These are phyloP conservation scores for Lysiphlebus fabarum DNA, from an alignment of 1,140 invertebrate species.

Conservation along the genomic window DNA sequence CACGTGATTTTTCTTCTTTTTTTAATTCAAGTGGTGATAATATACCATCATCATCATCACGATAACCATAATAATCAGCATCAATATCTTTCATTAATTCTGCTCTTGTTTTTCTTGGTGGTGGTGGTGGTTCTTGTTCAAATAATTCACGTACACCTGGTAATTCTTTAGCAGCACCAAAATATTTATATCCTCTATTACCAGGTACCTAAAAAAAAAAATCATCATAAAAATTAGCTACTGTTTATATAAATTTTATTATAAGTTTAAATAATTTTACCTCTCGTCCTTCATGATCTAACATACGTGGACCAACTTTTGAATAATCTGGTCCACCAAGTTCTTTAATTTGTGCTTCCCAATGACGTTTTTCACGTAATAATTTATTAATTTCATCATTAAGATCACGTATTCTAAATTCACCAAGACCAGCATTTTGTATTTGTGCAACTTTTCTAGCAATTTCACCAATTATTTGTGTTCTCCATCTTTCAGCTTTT, in stretches of 20 bases:
- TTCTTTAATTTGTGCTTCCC: constrained; percentile 95
- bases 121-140: constrained; percentile 88
- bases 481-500: constrained; percentile 91
- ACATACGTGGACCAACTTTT: constrained; percentile 86
- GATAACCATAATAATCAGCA: constrained; percentile 97
- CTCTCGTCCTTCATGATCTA: constrained; percentile 94
- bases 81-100: constrained; percentile 98
- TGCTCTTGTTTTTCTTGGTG: constrained; percentile 85
- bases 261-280: constrained; percentile 45
- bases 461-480: constrained; percentile 95
- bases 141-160: constrained; percentile 97
- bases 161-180: constrained; percentile 97
- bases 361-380: constrained; percentile 90
- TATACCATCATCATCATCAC: constrained; percentile 97
- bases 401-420: constrained; percentile 95
- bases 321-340: constrained; percentile 94
- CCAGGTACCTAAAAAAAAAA: constrained; percentile 70
- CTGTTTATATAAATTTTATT: background rate
- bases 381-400: constrained; percentile 99
- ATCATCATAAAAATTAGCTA: constrained; percentile 5
- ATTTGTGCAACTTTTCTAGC: constrained; percentile 99
- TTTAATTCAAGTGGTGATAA: constrained; percentile 83
- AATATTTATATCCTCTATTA: constrained; percentile 98
- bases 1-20: constrained; percentile 70
- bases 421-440: constrained; percentile 97